Percentiles rank a stretch among this genome's conserved stretches.
phyloP scores from a whole-genome alignment of 2,113 vertebrate genomes.

The Megatriorchis doriae region DNA sequence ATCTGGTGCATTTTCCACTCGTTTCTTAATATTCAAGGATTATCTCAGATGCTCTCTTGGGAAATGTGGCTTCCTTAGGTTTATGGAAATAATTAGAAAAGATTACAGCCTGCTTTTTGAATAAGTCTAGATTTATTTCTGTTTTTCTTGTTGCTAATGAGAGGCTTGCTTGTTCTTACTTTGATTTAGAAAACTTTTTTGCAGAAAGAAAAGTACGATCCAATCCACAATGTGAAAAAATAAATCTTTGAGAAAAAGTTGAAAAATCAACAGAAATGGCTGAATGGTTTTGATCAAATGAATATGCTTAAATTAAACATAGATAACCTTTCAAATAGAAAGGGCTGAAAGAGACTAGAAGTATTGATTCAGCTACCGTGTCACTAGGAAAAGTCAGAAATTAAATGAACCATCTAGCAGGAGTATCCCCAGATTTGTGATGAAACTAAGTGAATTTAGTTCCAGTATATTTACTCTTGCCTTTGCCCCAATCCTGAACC shows the following conservation, averaged over 20 bases:
- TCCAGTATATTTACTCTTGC: background rate
- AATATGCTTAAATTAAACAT: background rate
- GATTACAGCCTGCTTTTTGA: conserved; percentile 44
- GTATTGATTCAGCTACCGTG: background rate
- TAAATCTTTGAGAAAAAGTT: background rate
- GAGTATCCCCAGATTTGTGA: background rate
- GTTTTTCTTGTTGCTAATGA: conserved; percentile 28
- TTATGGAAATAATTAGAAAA: conserved; percentile 53
- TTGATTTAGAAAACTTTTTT: background rate
- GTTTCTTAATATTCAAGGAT: conserved; percentile 29
- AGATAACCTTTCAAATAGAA: background rate
- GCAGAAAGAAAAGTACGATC: background rate
- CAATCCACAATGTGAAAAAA: background rate
- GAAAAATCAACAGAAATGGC: background rate
- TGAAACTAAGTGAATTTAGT: background rate
- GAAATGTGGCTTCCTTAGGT: conserved; percentile 10
- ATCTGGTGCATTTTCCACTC: background rate
- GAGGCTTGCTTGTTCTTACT: conserved; percentile 8
- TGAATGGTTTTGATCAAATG: background rate
- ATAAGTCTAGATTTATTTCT: conserved; percentile 43
- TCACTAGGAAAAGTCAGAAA: background rate
- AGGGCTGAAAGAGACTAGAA: background rate
- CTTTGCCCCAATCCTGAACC: background rate
- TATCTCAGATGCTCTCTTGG: conserved; percentile 11
- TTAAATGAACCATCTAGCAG: background rate